Conservation (phyloP, 2,888 invertebrate genomes). For the Pterostichus madidus region DNA sequence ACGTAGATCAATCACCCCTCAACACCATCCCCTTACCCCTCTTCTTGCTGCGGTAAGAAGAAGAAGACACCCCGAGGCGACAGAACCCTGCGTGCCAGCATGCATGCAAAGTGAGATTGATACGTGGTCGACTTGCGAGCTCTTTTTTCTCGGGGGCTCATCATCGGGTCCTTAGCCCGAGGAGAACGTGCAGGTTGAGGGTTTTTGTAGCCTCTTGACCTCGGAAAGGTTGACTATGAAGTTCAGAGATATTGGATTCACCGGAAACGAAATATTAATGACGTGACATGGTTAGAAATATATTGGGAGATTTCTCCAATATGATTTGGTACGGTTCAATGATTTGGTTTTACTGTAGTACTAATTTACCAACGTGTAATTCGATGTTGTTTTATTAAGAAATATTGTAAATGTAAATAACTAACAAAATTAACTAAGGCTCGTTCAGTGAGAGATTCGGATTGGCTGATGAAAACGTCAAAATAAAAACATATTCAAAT, state of each 20-base stretch:
- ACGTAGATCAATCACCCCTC: conserved; percentile 25
- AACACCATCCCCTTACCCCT: neutral
- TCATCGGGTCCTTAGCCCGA: conserved; percentile 3
- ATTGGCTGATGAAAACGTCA: too few relatives aligned
- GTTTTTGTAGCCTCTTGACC: neutral
- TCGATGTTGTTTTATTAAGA: too few relatives aligned
- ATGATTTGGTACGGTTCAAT: too few relatives aligned
- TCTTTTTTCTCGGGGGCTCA: neutral
- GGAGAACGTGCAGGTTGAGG: conserved; percentile 2
- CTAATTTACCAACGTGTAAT: too few relatives aligned
- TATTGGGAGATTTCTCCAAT: neutral
- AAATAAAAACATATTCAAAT: too few relatives aligned
- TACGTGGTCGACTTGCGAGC: conserved; percentile 1
- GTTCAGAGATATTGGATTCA: neutral
- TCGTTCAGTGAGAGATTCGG: too few relatives aligned
- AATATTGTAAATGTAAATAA: too few relatives aligned
- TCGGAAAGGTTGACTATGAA: neutral
- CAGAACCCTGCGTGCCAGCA: neutral
- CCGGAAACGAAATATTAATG: conserved; percentile 8
- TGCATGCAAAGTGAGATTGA: conserved; percentile 34
- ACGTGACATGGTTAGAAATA: conserved; percentile 2
- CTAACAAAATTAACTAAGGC: too few relatives aligned
- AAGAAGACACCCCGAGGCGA: conserved; percentile 2
- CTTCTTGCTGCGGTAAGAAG: neutral
- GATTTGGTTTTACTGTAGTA: too few relatives aligned